Evolutionary conservation across 2,113 vertebrate species (phyloP).

Genomic region (Leptocoma aspasia): DNA sequence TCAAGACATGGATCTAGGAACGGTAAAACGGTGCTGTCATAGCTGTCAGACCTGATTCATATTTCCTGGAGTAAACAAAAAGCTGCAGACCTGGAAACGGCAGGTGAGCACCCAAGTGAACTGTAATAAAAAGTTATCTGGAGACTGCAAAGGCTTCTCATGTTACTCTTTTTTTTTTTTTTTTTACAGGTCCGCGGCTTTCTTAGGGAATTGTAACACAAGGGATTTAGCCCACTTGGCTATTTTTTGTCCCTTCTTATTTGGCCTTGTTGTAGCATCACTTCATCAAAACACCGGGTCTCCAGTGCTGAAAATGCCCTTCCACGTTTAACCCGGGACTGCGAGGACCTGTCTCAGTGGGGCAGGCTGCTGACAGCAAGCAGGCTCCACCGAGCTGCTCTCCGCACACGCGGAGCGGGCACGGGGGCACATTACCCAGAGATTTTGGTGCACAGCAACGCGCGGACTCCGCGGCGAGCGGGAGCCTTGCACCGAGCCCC

Average conservation of each 20-base stretch:
- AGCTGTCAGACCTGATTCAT: background rate
- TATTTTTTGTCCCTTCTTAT: background rate
- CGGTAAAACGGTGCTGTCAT: background rate
- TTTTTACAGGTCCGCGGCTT: background rate
- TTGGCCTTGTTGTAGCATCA: background rate
- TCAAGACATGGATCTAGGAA: background rate
- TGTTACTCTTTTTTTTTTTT: background rate
- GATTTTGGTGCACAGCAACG: background rate
- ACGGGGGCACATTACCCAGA: accelerated
- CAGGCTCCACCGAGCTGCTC: background rate
- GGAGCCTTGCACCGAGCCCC: background rate
- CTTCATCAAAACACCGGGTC: background rate
- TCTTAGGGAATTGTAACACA: background rate
- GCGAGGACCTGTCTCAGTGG: background rate
- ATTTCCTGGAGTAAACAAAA: background rate
- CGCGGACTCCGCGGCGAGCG: accelerated
- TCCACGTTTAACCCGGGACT: background rate
- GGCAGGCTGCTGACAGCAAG: background rate
- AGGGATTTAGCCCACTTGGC: background rate
- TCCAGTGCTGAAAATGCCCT: background rate
- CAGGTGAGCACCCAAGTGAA: background rate
- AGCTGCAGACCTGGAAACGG: background rate
- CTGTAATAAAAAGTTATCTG: slow-evolving; percentile 10
- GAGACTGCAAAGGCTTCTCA: background rate
- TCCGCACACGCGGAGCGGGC: background rate